Evolutionary conservation across 2,797 vertebrate species (phyloP).

Genomic region (Loris lydekkerianus): DNA sequence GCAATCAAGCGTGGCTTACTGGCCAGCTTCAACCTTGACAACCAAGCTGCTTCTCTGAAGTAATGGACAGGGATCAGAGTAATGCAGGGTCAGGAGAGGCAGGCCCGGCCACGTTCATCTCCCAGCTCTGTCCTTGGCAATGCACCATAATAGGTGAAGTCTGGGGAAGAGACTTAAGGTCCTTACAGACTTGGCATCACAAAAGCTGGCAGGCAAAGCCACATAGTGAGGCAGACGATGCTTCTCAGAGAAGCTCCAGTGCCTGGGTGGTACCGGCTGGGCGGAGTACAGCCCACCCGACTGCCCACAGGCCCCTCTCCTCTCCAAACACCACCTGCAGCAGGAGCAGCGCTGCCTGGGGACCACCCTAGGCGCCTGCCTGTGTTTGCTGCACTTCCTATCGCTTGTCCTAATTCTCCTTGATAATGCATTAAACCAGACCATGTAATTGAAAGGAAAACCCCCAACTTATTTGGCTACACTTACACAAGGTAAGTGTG

Average conservation of each 20-base stretch:
- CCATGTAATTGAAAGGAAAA: neutral
- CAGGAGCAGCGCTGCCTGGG: neutral
- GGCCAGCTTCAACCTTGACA: neutral
- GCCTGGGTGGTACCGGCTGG: neutral
- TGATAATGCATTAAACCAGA: neutral
- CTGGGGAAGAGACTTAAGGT: neutral
- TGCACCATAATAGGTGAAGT: neutral
- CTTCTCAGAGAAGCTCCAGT: neutral
- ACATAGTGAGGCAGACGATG: no score
- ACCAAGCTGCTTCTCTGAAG: neutral
- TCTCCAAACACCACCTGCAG: no score
- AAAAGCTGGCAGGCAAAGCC: neutral
- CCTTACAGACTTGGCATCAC: neutral
- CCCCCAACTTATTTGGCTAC: neutral
- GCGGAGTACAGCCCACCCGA: no score
- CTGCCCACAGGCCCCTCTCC: neutral
- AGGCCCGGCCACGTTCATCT: neutral
- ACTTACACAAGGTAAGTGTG: neutral
- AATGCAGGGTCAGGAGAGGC: neutral
- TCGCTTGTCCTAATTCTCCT: neutral
- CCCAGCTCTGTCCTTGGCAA: neutral
- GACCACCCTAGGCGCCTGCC: rapidly evolving
- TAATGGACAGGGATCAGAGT: neutral
- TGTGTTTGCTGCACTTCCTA: neutral
- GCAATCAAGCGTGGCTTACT: neutral